Conservation (phyloP, 1,140 invertebrate genomes). For the Achroia grisella region DNA sequence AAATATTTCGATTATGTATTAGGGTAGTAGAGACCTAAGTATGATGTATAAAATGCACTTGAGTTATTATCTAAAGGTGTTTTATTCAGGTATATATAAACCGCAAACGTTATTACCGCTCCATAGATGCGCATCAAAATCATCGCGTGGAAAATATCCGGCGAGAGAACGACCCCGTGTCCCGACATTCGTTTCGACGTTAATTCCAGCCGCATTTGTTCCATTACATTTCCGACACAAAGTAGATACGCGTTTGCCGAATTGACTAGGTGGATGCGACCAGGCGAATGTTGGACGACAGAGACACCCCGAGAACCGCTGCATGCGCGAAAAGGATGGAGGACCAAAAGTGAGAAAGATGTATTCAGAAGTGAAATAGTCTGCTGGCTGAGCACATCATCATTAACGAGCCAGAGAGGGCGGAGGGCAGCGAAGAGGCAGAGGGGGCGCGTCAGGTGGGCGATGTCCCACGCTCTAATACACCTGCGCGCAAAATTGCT, state of each 20-base stretch:
- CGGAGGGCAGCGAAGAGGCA: constrained; percentile 71
- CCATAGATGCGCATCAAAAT: constrained; percentile 61
- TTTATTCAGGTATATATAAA: constrained; percentile 6
- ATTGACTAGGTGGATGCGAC: constrained; percentile 71
- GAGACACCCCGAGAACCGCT: constrained; percentile 28
- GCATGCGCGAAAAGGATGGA: constrained; percentile 40
- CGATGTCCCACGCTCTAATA: constrained; percentile 47
- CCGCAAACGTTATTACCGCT: constrained; percentile 42
- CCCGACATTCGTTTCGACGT: constrained; percentile 68
- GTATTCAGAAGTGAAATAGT: constrained; percentile 76
- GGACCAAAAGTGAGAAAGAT: constrained; percentile 75
- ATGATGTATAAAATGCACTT: too few species aligned
- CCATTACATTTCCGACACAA: constrained; percentile 73
- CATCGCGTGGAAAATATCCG: constrained; percentile 70
- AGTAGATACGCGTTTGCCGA: constrained; percentile 72
- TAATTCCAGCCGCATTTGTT: constrained; percentile 73
- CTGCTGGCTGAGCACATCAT: constrained; percentile 75
- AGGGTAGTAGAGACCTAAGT: too few species aligned
- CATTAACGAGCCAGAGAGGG: constrained; percentile 73
- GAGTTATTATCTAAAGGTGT: too few species aligned
- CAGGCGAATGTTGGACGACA: constrained; percentile 48
- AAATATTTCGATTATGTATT: too few species aligned
- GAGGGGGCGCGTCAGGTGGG: constrained; percentile 65
- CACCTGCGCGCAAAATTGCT: constrained; percentile 57
- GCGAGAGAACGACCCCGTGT: constrained; percentile 57